Conservation (phyloP, 1,140 invertebrate genomes). For the Tetraneura akinire region DNA sequence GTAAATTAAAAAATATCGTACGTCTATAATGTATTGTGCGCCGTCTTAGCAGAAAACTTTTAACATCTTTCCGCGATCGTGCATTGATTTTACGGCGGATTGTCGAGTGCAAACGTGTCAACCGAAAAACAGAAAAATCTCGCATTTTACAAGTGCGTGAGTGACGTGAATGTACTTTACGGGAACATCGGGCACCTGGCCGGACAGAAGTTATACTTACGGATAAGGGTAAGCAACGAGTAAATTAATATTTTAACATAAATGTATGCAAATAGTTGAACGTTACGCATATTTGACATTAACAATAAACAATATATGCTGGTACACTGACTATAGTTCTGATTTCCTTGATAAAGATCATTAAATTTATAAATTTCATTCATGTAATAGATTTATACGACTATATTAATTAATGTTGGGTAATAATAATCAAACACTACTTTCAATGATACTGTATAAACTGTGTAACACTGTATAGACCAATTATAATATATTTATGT, state of each 20-base stretch:
- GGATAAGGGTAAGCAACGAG: constrained; percentile 29
- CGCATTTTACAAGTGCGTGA: constrained; percentile 10
- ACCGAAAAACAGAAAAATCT: neutral
- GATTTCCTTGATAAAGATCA: too few relatives aligned
- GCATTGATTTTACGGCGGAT: constrained; percentile 1
- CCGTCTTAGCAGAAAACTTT: constrained; percentile 27
- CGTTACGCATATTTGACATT: neutral
- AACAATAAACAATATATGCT: neutral
- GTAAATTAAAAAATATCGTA: constrained; percentile 16
- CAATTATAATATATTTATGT: too few relatives aligned
- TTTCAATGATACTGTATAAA: too few relatives aligned
- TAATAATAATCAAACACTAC: too few relatives aligned
- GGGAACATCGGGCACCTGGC: constrained; percentile 30
- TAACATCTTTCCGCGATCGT: neutral
- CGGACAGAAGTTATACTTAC: constrained; percentile 44
- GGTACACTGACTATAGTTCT: neutral
- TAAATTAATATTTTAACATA: too few relatives aligned
- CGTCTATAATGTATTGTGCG: constrained; percentile 35
- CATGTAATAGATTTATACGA: too few relatives aligned
- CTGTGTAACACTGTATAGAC: too few relatives aligned
- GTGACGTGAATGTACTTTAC: constrained; percentile 45
- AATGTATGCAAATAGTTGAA: neutral
- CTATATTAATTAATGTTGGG: too few relatives aligned
- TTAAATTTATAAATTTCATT: too few relatives aligned
- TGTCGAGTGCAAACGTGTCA: constrained; percentile 6